Evolutionary conservation across 2,797 vertebrate species (phyloP), one percentile per base, ranked within the genome.

Genomic region (Ambastaia sidthimunki): DNA sequence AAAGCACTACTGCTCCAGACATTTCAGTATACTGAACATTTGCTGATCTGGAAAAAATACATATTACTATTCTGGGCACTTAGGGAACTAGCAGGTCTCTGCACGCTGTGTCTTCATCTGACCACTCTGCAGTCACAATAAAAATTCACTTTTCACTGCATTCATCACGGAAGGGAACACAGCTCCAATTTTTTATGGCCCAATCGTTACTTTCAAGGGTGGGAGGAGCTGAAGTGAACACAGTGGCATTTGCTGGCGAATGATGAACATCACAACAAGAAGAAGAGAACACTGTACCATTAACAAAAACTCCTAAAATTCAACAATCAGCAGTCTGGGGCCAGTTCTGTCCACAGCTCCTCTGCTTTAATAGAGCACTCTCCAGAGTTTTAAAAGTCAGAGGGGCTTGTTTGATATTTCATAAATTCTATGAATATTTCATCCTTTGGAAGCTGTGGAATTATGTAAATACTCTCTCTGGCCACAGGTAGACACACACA

Each of bases 181-280:
- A 54, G 79, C 28, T 34, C 19, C 59, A 57, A 3, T 47, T 37
- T 9, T 55, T 69, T 69, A 68, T 48, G 34, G 18, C 31, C 31
- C n/a, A 68, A 78, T 68, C 18, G 12, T 78, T 74, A 62, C 63
- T 74, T 82, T 71, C 19, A 67, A 77, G 59, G 59, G 7, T 23
- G 11, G 37, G 41, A 19, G 11, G 41, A 60, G 7, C 15, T 18
- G 41, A 2, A 60, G 65, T 23, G 23, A 41, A 44, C 34, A 63
- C 57, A 19, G 25, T 28, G 23, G 16, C 47, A 52, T 70, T 70
- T 31, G 15, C 68, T 31, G 18, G 12, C 28, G 34, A 72, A 59
- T 44, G 55, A 67, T 68, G 15, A 11, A 48, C 13, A 70, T 70
- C 67, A 70, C 55, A 70, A 69, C 12, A 34, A 3, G n/a, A 50